Evolutionary conservation across 2,797 vertebrate genomes (phyloP).

Genomic region (Hemitrygon akajei): DNA sequence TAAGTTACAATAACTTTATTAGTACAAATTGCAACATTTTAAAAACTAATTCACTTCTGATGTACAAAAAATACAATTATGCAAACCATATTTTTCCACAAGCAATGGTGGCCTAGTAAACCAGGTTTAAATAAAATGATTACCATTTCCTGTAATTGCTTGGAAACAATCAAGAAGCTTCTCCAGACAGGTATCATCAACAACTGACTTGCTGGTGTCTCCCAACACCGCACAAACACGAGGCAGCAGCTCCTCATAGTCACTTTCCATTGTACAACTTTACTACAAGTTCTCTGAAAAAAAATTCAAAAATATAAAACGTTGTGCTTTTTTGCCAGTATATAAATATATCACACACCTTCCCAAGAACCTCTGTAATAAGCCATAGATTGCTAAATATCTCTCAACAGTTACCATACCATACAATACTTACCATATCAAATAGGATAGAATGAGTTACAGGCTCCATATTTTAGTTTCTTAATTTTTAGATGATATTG

Average conservation of each 20-base stretch:
- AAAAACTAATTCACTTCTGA: background rate
- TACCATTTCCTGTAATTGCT: conserved; percentile 58
- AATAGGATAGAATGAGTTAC: background rate
- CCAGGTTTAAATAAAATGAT: conserved; percentile 37
- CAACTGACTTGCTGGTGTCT: conserved; percentile 59
- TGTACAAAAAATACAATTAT: background rate
- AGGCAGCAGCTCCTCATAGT: conserved; percentile 72
- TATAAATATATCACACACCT: conserved; percentile 22
- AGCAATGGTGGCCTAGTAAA: background rate
- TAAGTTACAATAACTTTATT: background rate
- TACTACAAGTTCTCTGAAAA: background rate
- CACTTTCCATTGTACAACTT: conserved; percentile 60
- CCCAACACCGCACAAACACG: conserved; percentile 67
- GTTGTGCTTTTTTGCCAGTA: background rate
- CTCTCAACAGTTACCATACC: background rate
- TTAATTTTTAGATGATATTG: background rate
- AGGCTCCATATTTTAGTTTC: background rate
- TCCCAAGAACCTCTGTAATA: conserved; percentile 16
- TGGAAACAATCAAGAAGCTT: conserved; percentile 89
- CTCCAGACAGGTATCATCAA: conserved; percentile 85
- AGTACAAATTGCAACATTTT: background rate
- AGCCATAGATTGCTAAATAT: background rate
- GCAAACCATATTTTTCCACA: background rate
- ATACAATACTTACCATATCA: background rate
- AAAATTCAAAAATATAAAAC: background rate